Conservation (phyloP, 92 coral and sea anemone species). For the Bergia puertoricense region DNA sequence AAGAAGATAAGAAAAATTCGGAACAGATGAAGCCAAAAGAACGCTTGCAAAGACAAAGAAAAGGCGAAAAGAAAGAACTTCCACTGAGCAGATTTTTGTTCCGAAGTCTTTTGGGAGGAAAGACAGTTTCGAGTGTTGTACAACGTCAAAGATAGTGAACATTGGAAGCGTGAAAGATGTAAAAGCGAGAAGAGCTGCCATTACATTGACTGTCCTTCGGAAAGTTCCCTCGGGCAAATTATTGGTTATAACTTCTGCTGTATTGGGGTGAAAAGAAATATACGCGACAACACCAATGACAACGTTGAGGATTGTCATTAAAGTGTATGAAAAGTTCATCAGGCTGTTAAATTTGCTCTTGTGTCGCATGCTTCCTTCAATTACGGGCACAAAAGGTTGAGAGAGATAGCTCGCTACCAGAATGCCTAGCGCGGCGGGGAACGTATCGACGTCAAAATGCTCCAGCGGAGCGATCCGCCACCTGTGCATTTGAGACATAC, state of each 20-base stretch:
- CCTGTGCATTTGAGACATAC: conserved; percentile 62
- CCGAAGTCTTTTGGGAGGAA: conserved; percentile 58
- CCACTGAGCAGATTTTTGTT: conserved; percentile 49
- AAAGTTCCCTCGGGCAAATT: conserved; percentile 90
- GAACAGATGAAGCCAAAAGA: conserved; percentile 70
- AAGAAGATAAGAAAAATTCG: conserved; percentile 72
- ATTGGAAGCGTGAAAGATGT: conserved; percentile 94
- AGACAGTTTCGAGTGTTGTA: conserved; percentile 65
- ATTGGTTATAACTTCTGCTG: conserved; percentile 91
- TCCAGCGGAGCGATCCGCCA: conserved; percentile 82
- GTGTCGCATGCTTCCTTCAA: conserved; percentile 91
- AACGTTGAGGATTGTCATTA: conserved; percentile 84
- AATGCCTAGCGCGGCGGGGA: conserved; percentile 89
- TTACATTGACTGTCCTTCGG: conserved; percentile 74
- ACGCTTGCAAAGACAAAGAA: conserved; percentile 62
- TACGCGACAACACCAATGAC: conserved; percentile 89
- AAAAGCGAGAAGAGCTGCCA: conserved; percentile 89
- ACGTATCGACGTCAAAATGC: conserved; percentile 76
- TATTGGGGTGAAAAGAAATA: conserved; percentile 82
- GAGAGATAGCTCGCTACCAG: conserved; percentile 95
- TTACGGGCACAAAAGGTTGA: conserved; percentile 96
- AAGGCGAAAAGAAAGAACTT: conserved; percentile 64
- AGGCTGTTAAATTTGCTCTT: conserved; percentile 72
- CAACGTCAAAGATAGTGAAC: conserved; percentile 92
- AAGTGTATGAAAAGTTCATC: conserved; percentile 72